Evolutionary conservation across 2,888 invertebrate species (phyloP), one percentile per base, ranked within the genome.

Genomic region (Sinopyrophorus schimmeli): DNA sequence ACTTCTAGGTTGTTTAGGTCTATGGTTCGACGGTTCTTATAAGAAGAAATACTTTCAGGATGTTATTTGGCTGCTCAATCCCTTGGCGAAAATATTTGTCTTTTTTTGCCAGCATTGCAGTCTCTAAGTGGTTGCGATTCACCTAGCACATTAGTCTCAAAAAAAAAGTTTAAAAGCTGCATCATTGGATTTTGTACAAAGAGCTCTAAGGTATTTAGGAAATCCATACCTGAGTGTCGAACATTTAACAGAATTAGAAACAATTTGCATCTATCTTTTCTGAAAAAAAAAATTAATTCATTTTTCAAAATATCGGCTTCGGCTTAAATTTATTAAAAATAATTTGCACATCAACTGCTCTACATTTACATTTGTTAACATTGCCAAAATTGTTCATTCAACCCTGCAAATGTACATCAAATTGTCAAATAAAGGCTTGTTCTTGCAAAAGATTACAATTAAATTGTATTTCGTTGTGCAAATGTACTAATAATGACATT

Each of bases 51-150:
- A n/a, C n/a, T 54, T 49, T 12, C 32, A 50, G 56, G 56, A 49
- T 61, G 57, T 24, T 53, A 61, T 57, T 55, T 59, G 40, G 57
- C 57, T 46, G 9, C n/a, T n/a, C n/a, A n/a, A n/a, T n/a, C n/a
- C n/a, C n/a, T n/a, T n/a, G n/a, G n/a, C n/a, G n/a, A n/a, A n/a
- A n/a, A n/a, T n/a, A n/a, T n/a, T n/a, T n/a, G n/a, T n/a, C n/a
- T n/a, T n/a, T n/a, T n/a, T n/a, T n/a, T n/a, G n/a, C n/a, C n/a
- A n/a, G n/a, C n/a, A n/a, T n/a, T n/a, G n/a, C n/a, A n/a, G n/a
- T n/a, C n/a, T n/a, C n/a, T n/a, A n/a, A n/a, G n/a, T n/a, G n/a
- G n/a, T n/a, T n/a, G n/a, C n/a, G n/a, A n/a, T n/a, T n/a, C n/a
- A n/a, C n/a, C n/a, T n/a, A n/a, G n/a, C n/a, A n/a, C n/a, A n/a